These are phyloP conservation scores for Trissolcus japonicus DNA, from an alignment of 2,888 invertebrate species.

Conservation along the genomic window DNA sequence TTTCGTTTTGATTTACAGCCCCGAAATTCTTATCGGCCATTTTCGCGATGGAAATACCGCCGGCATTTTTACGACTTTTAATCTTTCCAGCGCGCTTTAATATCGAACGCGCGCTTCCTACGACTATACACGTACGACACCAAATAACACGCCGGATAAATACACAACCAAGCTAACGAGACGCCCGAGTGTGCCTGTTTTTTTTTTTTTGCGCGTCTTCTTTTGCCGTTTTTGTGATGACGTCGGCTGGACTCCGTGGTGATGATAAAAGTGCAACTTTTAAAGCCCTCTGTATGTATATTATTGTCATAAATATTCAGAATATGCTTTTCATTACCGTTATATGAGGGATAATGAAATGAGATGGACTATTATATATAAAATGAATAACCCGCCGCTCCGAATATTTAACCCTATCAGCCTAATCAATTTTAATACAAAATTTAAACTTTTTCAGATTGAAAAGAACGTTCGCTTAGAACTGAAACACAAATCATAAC, in stretches of 20 bases:
- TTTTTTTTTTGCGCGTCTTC: conserved; percentile 12
- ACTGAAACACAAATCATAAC: not conserved
- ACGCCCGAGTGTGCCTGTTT: conserved; percentile 6
- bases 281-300: conserved; percentile 34
- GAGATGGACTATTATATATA: conserved; percentile 29
- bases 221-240: conserved; percentile 3
- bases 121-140: conserved; percentile 28
- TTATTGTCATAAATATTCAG: conserved; percentile 43
- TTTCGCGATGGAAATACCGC: conserved; percentile 43
- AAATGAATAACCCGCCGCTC: not conserved
- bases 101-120: conserved; percentile 13
- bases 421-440: no score
- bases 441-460: no score
- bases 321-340: conserved; percentile 20
- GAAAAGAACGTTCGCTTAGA: no score
- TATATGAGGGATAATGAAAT: conserved; percentile 19
- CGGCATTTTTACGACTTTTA: conserved; percentile 47
- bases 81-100: conserved; percentile 25
- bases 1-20: conserved; percentile 67
- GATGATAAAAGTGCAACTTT: conserved; percentile 45
- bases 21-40: conserved; percentile 63
- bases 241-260: conserved; percentile 16
- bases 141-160: conserved; percentile 19
- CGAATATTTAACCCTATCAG: conserved; percentile 17
- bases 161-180: conserved; percentile 26